Evolutionary conservation across 2,797 vertebrate species (phyloP).

Genomic region (Anolis apletophallus): DNA sequence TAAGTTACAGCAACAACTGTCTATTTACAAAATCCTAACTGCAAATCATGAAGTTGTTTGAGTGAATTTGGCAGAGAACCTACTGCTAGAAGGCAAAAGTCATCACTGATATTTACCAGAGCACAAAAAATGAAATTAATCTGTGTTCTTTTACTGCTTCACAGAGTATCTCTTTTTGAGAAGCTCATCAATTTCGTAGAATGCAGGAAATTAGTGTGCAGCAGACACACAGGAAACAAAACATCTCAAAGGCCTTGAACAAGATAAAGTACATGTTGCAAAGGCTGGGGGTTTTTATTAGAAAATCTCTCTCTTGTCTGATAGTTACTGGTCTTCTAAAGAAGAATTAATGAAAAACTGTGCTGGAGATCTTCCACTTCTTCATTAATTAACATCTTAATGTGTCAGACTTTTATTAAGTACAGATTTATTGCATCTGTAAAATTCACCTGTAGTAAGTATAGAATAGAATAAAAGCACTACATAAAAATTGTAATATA

Average conservation of each 20-base stretch:
- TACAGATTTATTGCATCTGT: not conserved
- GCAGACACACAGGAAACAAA: not conserved
- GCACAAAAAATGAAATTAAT: not conserved
- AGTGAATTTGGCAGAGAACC: not conserved
- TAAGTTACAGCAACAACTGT: conserved; percentile 3
- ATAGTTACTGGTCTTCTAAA: not conserved
- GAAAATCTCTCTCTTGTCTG: not conserved
- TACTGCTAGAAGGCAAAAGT: not conserved
- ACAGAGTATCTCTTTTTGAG: not conserved
- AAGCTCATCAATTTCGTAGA: not conserved
- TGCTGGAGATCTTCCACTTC: not conserved
- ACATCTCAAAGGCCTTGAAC: not conserved
- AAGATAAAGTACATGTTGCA: not conserved
- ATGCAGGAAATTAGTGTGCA: not conserved
- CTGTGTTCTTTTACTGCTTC: conserved; percentile 3
- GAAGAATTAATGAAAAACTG: not conserved
- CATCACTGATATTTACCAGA: conserved; percentile 2
- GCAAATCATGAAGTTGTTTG: not conserved
- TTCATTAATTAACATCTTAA: conserved; percentile 1
- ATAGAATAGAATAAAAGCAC: not conserved
- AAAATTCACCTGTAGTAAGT: not conserved
- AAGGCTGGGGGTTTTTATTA: not conserved
- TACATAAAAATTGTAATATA: no score
- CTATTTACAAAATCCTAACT: not conserved
- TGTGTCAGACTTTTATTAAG: not conserved